A percentile compares a stretch with the other conserved stretches of the same genome.
These are phyloP conservation scores for Dissostichus mawsoni DNA, from an alignment of 2,113 vertebrate genomes.

Conservation along the genomic window DNA sequence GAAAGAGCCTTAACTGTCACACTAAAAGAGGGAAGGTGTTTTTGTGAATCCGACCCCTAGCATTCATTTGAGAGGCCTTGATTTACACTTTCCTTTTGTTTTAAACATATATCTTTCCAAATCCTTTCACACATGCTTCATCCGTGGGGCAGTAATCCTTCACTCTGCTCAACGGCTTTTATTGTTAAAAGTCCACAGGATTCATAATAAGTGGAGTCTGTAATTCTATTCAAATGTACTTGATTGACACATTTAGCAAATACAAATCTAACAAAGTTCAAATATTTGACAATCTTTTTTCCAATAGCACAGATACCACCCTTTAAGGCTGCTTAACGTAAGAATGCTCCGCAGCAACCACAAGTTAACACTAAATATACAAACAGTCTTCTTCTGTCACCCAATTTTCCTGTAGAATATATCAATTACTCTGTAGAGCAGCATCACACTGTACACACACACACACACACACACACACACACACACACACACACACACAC, in stretches of 20 bases:
- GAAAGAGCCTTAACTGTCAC: too few relatives aligned
- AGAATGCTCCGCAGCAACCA: not conserved
- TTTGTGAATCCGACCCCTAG: too few relatives aligned
- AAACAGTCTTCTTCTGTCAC: slow-evolving; percentile 1
- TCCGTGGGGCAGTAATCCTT: slow-evolving; percentile 5
- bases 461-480: slow-evolving; percentile 76
- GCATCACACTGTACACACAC: slow-evolving; percentile 85
- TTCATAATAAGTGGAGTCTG: not conserved
- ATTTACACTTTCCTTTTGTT: too few relatives aligned
- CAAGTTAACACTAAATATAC: not conserved
- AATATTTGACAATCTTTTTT: too few relatives aligned
- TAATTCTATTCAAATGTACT: too few relatives aligned
- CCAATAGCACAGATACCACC: too few relatives aligned
- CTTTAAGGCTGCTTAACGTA: not conserved
- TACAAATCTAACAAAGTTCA: too few relatives aligned
- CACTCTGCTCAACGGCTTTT: slow-evolving; percentile 31
- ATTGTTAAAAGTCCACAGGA: slow-evolving; percentile 35
- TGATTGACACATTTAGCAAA: too few relatives aligned
- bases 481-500: slow-evolving; percentile 82
- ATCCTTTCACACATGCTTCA: not conserved
- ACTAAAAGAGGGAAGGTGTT: too few relatives aligned
- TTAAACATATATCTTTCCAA: not conserved
- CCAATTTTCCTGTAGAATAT: slow-evolving; percentile 72
- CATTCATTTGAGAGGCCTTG: too few relatives aligned
- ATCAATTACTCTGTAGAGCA: slow-evolving; percentile 86